Conservation (phyloP, 2,888 invertebrate species). For the Mechanitis messenoides region DNA sequence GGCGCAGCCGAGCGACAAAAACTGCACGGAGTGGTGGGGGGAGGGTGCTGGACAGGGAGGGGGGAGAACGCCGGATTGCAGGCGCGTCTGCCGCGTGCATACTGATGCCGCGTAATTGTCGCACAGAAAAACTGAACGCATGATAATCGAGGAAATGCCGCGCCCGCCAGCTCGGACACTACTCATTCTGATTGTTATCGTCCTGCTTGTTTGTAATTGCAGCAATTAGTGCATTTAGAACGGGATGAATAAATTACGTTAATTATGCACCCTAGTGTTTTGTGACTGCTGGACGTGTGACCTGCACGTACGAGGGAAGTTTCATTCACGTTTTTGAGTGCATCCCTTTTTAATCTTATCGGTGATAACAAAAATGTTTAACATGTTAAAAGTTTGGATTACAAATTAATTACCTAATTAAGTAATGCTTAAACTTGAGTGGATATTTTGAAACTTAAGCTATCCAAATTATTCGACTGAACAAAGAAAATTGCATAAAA, state of each 20-base stretch:
- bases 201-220: constrained; percentile 17
- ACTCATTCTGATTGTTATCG: constrained; percentile 30
- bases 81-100: constrained; percentile 57
- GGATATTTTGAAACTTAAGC: no score
- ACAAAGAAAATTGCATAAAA: not conserved
- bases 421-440: no score
- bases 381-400: no score
- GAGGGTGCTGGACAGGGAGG: constrained; percentile 30
- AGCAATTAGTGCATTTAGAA: constrained; percentile 17
- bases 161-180: constrained; percentile 31
- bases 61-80: constrained; percentile 33
- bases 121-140: constrained; percentile 61
- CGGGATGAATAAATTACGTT: constrained; percentile 5
- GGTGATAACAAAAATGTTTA: no score
- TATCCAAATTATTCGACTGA: no score
- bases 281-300: not conserved
- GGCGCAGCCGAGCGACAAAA: constrained; percentile 37
- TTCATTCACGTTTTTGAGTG: not conserved
- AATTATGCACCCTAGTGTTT: constrained; percentile 7
- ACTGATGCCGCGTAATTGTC: constrained; percentile 67
- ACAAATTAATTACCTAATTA: no score
- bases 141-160: constrained; percentile 65
- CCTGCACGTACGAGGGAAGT: not conserved
- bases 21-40: constrained; percentile 33
- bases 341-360: no score